Evolutionary conservation across 2,888 invertebrate genomes (phyloP).

Genomic region (Aporophyla lueneburgensis): DNA sequence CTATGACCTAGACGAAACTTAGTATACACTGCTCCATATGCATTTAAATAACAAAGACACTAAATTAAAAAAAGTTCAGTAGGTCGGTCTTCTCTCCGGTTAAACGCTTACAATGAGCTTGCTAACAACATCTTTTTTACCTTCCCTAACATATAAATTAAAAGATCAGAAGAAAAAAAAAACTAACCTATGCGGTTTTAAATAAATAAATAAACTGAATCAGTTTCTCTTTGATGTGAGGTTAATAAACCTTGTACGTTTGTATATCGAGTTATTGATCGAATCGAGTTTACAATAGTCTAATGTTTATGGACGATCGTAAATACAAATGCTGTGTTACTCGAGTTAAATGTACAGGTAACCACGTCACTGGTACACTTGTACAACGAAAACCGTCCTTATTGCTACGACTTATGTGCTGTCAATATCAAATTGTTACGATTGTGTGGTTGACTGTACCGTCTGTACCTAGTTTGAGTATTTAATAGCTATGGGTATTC

Average conservation of each 20-base stretch:
- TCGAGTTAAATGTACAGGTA: neutral
- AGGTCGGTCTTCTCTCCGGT: neutral
- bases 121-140: conserved; percentile 47
- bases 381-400: no score
- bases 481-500: neutral
- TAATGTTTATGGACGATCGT: conserved; percentile 48
- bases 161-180: conserved; percentile 70
- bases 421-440: neutral
- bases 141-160: conserved; percentile 67
- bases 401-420: no score
- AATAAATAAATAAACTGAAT: conserved; percentile 71
- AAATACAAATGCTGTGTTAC: conserved; percentile 43
- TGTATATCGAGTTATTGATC: conserved; percentile 64
- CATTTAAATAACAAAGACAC: neutral
- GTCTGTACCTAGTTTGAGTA: neutral
- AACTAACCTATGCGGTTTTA: conserved; percentile 60
- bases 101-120: conserved; percentile 22
- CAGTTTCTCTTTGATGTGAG: conserved; percentile 73
- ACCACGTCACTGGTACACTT: no score
- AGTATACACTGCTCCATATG: neutral
- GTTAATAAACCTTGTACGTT: conserved; percentile 70
- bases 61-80: neutral
- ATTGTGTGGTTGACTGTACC: neutral
- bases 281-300: conserved; percentile 51
- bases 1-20: neutral